These are phyloP conservation scores for Menura novaehollandiae DNA, from an alignment of 2,113 vertebrate species.

Conservation along the genomic window DNA sequence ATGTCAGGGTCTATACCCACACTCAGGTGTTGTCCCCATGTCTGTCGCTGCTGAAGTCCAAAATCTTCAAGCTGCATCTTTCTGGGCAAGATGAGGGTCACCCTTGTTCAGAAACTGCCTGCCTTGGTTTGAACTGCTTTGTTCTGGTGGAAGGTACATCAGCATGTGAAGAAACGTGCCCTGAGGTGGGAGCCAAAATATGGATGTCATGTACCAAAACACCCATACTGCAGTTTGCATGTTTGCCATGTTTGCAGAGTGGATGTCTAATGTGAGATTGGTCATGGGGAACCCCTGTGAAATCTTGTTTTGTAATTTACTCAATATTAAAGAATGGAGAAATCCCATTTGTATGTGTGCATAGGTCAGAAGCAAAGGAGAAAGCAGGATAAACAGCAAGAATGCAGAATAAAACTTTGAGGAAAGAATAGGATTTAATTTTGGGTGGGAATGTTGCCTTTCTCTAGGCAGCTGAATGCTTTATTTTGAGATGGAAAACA, in stretches of 20 bases:
- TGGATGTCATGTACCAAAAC: fast-evolving
- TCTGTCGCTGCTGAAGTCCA: neutral
- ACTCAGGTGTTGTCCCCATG: neutral
- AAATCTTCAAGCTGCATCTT: neutral
- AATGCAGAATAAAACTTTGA: neutral
- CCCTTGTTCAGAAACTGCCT: neutral
- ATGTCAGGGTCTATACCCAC: neutral
- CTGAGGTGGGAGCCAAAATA: neutral
- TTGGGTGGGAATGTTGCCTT: neutral
- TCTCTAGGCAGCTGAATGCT: neutral
- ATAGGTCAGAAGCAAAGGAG: neutral
- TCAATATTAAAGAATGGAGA: neutral
- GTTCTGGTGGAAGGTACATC: neutral
- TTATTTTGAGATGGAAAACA: neutral
- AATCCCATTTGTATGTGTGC: neutral
- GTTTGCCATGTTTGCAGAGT: neutral
- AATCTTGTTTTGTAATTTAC: neutral
- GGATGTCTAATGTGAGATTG: neutral
- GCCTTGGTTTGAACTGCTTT: neutral
- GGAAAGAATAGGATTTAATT: neutral
- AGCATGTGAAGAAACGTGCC: neutral
- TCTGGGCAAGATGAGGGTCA: neutral
- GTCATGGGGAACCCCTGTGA: neutral
- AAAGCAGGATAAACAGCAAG: neutral
- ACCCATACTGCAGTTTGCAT: neutral